Base-by-base conservation (phyloP, 2,888 invertebrate genomes). In the Drosophila niveifrons region DNA sequence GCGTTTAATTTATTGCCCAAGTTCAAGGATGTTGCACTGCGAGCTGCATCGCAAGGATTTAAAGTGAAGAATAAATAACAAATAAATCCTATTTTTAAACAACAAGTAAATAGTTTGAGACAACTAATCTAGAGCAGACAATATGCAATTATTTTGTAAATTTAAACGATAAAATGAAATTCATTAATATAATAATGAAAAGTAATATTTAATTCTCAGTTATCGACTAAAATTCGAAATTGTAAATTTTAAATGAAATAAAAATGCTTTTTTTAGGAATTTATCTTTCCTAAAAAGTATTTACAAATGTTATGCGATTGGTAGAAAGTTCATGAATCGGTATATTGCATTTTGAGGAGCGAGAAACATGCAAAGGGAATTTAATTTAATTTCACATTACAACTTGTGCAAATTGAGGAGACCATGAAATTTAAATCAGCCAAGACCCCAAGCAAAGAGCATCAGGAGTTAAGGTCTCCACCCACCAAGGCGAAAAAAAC, bases 401-500 rank as follows among this genome's bases (percentile, higher is more conserved):
- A 78, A 82, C 69, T 82, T 78, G 71, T 77, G 73, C 47, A 74
- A 78, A 83, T 83, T 79, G 84, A 79, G 70, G 84, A 87, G 87
- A 79, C 87, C 83, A 82, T 84, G 88, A 84, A 84, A 84, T 88
- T 84, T 78, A 84, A 88, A 88, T 88, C 86, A 85, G 69, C 78
- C 59, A 52, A 52, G 50, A 55, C 29, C 43, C 53, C 56, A 67
- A 57, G 52, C 65, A 62, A 65, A 44, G 43, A 62, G 65, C 47
- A 39, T 63, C 11, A 15, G 43, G 34, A 23, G 58, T 23, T 57
- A 66, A 61, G 68, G 70, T 75, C 64, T 58, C 82, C 82, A 74
- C 69, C 75, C 80, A 75, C 67, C 39, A 52, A 65, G 15, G 50
- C 39, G 47, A 44, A 56, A 36, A 44, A 29, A 39, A 36, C 50